Evolutionary conservation across 1,140 invertebrate species (phyloP).

Genomic region (Drosophila prosaltans): DNA sequence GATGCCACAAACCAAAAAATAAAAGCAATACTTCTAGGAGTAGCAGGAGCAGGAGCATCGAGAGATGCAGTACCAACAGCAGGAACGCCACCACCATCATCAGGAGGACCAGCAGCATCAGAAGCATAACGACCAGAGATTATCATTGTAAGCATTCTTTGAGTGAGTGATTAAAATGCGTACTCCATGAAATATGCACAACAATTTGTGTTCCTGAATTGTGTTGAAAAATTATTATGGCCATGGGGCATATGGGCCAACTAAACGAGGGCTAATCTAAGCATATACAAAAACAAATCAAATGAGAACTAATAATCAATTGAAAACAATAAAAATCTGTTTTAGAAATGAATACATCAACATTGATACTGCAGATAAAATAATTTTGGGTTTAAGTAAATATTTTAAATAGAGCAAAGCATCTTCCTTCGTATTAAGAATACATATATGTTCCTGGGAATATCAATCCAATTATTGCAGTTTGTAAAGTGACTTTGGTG

Average conservation of each 20-base stretch:
- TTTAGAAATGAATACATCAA: too few relatives aligned
- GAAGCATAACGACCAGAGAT: conserved; percentile 53
- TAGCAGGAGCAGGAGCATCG: not conserved
- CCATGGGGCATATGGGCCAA: not conserved
- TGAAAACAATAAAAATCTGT: too few relatives aligned
- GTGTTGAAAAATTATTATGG: conserved; percentile 58
- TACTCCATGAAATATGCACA: conserved; percentile 47
- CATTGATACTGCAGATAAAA: too few relatives aligned
- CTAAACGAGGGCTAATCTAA: conserved; percentile 9
- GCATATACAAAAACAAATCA: not conserved
- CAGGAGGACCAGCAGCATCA: not conserved
- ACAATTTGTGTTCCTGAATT: conserved; percentile 28
- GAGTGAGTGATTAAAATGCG: conserved; percentile 79
- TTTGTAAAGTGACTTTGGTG: too few relatives aligned
- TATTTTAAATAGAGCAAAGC: too few relatives aligned
- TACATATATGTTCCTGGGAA: too few relatives aligned
- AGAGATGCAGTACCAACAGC: not conserved
- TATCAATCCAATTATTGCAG: too few relatives aligned
- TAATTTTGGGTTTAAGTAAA: too few relatives aligned
- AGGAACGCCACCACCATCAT: conserved; percentile 1
- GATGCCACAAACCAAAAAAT: conserved; percentile 21
- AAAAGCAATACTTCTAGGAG: not conserved
- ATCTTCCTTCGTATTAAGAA: too few relatives aligned
- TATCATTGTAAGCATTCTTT: conserved; percentile 76
- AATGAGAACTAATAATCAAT: not conserved